Conservation (phyloP, 2,888 invertebrate genomes). For the Xylophagus ater region DNA sequence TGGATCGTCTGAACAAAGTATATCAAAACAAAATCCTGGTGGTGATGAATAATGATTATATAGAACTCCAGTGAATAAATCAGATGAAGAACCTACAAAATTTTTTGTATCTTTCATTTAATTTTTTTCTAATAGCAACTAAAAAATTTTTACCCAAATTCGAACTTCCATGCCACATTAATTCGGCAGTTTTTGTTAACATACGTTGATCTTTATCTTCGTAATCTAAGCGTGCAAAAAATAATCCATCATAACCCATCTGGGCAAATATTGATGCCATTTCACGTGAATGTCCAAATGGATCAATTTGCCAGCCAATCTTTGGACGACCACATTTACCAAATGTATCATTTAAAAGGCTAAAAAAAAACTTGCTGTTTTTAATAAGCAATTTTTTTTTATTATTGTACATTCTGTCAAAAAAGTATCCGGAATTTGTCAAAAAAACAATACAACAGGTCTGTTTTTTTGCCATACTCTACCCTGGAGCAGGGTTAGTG, state of each 20-base stretch:
- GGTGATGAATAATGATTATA: conserved; percentile 78
- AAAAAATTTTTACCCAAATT: conserved; percentile 46
- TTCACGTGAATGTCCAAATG: conserved; percentile 79
- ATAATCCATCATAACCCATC: conserved; percentile 81
- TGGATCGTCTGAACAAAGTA: conserved; percentile 71
- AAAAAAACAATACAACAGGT: too few species aligned
- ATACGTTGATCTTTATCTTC: conserved; percentile 61
- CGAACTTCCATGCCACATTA: conserved; percentile 71
- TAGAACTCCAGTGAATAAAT: conserved; percentile 75
- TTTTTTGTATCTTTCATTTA: background rate
- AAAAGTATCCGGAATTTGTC: too few species aligned
- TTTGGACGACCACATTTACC: conserved; percentile 64
- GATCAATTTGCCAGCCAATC: conserved; percentile 79
- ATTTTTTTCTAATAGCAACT: background rate
- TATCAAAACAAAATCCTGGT: conserved; percentile 86
- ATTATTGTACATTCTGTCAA: too few species aligned
- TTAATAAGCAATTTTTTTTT: too few species aligned
- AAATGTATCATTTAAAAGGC: conserved; percentile 55
- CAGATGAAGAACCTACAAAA: conserved; percentile 39
- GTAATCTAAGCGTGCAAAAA: conserved; percentile 78
- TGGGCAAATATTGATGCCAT: conserved; percentile 69
- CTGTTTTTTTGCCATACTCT: too few species aligned
- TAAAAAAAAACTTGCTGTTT: conserved; percentile 28
- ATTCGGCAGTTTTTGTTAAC: conserved; percentile 54
- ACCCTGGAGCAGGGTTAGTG: too few species aligned